A percentile compares a stretch with the other conserved stretches of the same genome.
These are phyloP conservation scores for Megalopta genalis DNA, from an alignment of 1,140 invertebrate genomes.

Conservation along the genomic window DNA sequence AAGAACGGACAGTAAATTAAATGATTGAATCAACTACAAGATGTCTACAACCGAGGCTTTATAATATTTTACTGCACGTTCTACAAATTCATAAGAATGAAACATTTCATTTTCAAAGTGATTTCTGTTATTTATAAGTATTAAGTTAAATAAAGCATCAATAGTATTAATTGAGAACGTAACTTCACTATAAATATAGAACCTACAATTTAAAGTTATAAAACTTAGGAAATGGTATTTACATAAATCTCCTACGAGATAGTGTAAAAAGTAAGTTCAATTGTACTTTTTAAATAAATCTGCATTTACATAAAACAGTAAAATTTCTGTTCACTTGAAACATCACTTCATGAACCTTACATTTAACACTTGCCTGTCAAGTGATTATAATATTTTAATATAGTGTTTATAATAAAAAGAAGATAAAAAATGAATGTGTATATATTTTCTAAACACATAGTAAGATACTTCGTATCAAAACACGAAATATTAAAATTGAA, in stretches of 20 bases:
- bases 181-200: neutral
- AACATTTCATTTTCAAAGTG: neutral
- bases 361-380: neutral
- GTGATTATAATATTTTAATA: neutral
- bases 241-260: conserved; percentile 13
- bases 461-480: neutral
- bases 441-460: neutral
- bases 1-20: neutral
- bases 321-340: neutral
- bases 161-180: conserved; percentile 6
- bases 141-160: neutral
- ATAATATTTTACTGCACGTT: neutral
- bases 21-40: neutral
- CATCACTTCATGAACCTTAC: neutral
- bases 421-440: neutral
- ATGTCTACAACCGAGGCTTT: neutral
- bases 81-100: neutral
- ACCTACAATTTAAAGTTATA: neutral
- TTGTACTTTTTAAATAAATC: conserved; percentile 46
- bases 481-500: no score
- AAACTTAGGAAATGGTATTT: conserved; percentile 3
- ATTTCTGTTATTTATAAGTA: neutral
- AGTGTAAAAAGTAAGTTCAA: conserved; percentile 43
- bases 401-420: neutral
- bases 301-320: conserved; percentile 28